These are phyloP conservation scores for Aproaerema taeniolella DNA, from an alignment of 2,888 invertebrate genomes.

Conservation along the genomic window DNA sequence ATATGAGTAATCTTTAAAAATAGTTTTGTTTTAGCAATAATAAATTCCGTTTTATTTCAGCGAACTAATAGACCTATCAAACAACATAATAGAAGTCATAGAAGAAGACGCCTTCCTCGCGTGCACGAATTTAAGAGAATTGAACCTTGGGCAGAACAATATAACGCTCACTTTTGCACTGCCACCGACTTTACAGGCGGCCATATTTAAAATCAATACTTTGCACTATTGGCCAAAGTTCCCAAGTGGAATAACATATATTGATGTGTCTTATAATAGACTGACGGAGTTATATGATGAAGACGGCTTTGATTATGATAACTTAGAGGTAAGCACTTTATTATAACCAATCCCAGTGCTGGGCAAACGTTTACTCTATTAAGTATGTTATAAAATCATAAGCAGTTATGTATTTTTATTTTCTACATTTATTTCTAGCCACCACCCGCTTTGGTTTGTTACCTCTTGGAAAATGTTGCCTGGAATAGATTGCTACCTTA, in stretches of 20 bases:
- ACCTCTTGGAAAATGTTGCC: no score
- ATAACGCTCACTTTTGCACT: conserved; percentile 59
- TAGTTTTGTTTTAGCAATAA: no score
- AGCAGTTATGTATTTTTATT: no score
- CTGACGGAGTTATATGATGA: conserved; percentile 56
- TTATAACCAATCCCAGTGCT: background rate
- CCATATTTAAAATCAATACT: conserved; percentile 57
- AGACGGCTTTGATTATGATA: conserved; percentile 41
- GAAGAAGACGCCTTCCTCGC: conserved; percentile 56
- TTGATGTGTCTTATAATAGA: conserved; percentile 64
- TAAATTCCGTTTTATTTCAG: conserved; percentile 49
- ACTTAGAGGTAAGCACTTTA: conserved; percentile 49
- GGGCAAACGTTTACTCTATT: no score
- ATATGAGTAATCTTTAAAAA: no score
- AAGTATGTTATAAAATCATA: no score
- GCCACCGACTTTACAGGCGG: conserved; percentile 54
- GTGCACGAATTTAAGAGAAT: conserved; percentile 52
- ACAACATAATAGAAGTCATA: conserved; percentile 63
- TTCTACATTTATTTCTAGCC: no score
- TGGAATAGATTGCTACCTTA: no score
- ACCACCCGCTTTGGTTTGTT: no score
- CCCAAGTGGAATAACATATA: conserved; percentile 55
- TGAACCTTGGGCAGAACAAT: conserved; percentile 67
- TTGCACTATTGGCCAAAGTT: conserved; percentile 65
- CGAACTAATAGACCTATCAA: conserved; percentile 62